Evolutionary conservation across 53 echinoderm and acorn worm species (phyloP), one percentile per base, ranked within the genome.

Genomic region (Apostichopus leukothele): DNA sequence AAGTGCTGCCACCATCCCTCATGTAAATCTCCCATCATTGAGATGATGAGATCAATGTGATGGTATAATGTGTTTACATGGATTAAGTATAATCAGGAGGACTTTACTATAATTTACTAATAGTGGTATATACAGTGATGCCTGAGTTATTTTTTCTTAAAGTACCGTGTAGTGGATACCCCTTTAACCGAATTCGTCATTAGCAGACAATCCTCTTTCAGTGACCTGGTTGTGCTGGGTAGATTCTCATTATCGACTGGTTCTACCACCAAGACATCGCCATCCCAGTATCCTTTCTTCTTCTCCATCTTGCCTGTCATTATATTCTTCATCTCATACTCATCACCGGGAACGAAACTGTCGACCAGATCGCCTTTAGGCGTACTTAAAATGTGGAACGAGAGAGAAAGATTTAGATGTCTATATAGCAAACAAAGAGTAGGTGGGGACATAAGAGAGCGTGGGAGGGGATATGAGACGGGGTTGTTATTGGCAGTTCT

Each of bases 231-330:
- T 39, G 80, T 80, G 9, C 27, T 75, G 21, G 90, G 92, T 5
- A 87, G 75, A 51, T 52, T 39, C 73, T 87, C 88, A n/a, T 75
- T 74, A 71, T 21, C 75, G 7, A 83, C 89, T 6, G 90, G 88
- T 50, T 85, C 86, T 18, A 91, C 68, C 75, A 93, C 85, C 66
- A 93, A 78, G 18, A 76, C 84, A 57, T 86, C 86, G 1, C 89
- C 93, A 27, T 93, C 86, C 93, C 93, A 93, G 50, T 75, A 87
- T 10, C 88, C 88, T 53, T 75, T 87, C 75, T 87, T 87, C 55
- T 87, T 87, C 57, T 87, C 88, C 52, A 10, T 87, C 74, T 74
- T 74, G 50, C 75, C 74, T 51, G 55, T 50, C 88, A 87, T 87
- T 5, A 55, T 8, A 23, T 87, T 87, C 9, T 75, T 52, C 74